Evolutionary conservation across 1,140 invertebrate species (phyloP).

Genomic region (Listronotus oregonensis): DNA sequence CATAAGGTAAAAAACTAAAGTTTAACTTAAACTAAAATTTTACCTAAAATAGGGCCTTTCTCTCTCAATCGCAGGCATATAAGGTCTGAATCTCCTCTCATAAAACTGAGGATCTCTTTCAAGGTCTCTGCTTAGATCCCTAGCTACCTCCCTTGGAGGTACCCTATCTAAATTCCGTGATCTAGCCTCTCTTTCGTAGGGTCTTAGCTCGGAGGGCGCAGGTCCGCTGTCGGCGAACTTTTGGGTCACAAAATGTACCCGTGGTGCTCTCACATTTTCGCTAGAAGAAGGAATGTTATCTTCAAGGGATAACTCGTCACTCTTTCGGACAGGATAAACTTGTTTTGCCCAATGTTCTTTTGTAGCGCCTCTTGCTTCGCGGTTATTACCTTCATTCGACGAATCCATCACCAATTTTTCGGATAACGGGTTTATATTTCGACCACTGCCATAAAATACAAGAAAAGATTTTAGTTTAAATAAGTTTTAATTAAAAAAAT

Average conservation of each 20-base stretch:
- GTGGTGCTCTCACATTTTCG: conserved; percentile 41
- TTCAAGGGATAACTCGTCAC: conserved; percentile 30
- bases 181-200: conserved; percentile 35
- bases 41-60: conserved; percentile 19
- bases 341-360: conserved; percentile 51
- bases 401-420: conserved; percentile 36
- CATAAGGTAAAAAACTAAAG: too few species aligned
- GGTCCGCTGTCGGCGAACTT: conserved; percentile 37
- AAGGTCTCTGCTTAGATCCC: conserved; percentile 5
- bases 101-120: background rate
- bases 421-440: background rate
- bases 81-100: conserved; percentile 15
- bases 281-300: conserved; percentile 37
- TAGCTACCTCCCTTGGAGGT: conserved; percentile 7
- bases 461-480: too few species aligned
- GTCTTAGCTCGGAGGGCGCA: conserved; percentile 28
- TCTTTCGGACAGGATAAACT: conserved; percentile 42
- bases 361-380: conserved; percentile 39
- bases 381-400: conserved; percentile 28
- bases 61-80: background rate
- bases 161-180: conserved; percentile 34
- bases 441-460: background rate
- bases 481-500: too few species aligned
- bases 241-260: conserved; percentile 51
- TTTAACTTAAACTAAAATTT: background rate